A percentile compares a stretch with the other conserved stretches of the same genome.
Evolutionary conservation across 2,113 vertebrate genomes (phyloP).

Genomic region (Hoplias malabaricus): DNA sequence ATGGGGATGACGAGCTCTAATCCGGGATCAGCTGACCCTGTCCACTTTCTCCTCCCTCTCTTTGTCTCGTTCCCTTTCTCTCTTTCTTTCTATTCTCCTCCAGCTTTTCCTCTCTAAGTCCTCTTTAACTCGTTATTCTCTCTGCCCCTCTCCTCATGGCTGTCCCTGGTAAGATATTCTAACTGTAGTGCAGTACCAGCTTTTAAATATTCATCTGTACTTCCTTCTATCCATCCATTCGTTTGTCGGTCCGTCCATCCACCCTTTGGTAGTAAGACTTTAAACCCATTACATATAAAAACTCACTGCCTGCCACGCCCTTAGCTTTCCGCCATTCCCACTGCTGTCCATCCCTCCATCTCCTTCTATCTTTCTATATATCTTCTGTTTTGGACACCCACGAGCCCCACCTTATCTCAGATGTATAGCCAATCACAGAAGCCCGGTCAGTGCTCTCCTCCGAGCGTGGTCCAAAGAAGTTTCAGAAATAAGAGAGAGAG

Average conservation of each 20-base stretch:
- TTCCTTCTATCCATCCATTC: too few species aligned
- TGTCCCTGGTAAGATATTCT: too few species aligned
- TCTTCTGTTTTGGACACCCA: conserved; percentile 21
- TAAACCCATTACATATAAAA: background rate
- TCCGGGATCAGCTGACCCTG: conserved; percentile 48
- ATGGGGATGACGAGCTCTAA: conserved; percentile 51
- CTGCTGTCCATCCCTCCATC: conserved; percentile 25
- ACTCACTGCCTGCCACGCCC: background rate
- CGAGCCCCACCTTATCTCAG: too few species aligned
- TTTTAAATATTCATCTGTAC: too few species aligned
- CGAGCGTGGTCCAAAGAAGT: too few species aligned
- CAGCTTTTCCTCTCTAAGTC: conserved; percentile 6
- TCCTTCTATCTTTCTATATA: conserved; percentile 4
- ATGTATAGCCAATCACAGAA: too few species aligned
- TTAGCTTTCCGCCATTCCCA: conserved; percentile 15
- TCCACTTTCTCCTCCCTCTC: background rate
- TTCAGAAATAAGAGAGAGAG: background rate
- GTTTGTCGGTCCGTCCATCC: too few species aligned
- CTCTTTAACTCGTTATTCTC: background rate
- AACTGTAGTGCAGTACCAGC: too few species aligned
- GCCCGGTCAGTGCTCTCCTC: too few species aligned
- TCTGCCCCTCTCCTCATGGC: conserved; percentile 41
- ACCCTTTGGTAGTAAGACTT: background rate
- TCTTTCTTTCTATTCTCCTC: background rate
- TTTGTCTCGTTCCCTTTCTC: background rate